A percentile compares a stretch with the other conserved stretches of the same genome.
These are phyloP conservation scores for Pinctada fucata DNA, from an alignment of 2,888 invertebrate species.

Conservation along the genomic window DNA sequence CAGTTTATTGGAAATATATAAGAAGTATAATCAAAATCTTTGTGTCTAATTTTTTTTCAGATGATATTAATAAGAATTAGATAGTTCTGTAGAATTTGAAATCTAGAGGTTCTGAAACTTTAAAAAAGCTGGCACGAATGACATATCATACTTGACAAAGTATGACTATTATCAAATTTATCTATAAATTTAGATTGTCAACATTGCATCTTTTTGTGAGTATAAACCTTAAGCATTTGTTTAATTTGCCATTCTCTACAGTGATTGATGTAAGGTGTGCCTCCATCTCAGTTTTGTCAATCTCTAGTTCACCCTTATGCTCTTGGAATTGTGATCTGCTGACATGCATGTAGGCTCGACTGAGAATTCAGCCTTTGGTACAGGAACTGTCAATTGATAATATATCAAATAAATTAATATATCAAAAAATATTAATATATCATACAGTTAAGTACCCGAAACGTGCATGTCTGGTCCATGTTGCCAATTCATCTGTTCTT, in stretches of 20 bases:
- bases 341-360: not conserved
- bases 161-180: not conserved
- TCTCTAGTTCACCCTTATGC: not conserved
- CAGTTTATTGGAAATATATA: no score
- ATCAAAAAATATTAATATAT: no score
- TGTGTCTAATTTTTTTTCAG: no score
- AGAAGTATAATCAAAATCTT: no score
- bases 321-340: not conserved
- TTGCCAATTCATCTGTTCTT: no score
- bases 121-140: not conserved
- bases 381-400: not conserved
- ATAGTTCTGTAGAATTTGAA: not conserved
- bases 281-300: not conserved
- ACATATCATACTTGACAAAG: not conserved
- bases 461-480: no score
- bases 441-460: no score
- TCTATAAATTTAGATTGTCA: not conserved
- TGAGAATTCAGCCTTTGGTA: not conserved
- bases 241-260: not conserved
- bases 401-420: no score
- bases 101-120: not conserved
- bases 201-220: not conserved
- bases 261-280: not conserved
- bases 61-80: not conserved
- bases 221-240: not conserved